A percentile compares a stretch with the other conserved stretches of the same genome.
phyloP scores from a whole-genome alignment of 2,888 invertebrate genomes.

The Mythimna albipuncta region DNA sequence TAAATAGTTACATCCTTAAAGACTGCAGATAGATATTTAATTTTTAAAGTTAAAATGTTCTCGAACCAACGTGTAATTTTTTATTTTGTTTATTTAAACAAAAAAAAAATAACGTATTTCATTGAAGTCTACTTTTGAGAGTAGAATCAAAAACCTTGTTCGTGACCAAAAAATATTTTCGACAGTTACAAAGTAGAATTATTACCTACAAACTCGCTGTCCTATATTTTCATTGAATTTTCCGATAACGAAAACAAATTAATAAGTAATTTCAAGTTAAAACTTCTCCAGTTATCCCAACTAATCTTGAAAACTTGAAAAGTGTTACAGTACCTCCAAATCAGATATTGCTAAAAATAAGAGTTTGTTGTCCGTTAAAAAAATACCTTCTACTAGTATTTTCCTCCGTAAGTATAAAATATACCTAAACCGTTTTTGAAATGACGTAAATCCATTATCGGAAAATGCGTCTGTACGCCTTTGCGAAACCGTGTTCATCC shows the following conservation, averaged over 20 bases:
- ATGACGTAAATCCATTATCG: slow-evolving; percentile 1
- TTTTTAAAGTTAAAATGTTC: too few species aligned
- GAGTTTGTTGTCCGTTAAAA: too few species aligned
- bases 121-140: too few species aligned
- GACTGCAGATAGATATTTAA: too few species aligned
- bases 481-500: slow-evolving; percentile 22
- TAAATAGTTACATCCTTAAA: too few species aligned
- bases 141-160: background rate
- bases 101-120: too few species aligned
- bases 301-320: background rate
- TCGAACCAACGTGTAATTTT: background rate
- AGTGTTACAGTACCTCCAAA: too few species aligned
- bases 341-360: too few species aligned
- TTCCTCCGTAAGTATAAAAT: background rate
- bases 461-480: background rate
- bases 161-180: background rate
- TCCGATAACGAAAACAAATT: background rate
- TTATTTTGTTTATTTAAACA: too few species aligned
- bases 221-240: background rate
- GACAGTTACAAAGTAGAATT: background rate
- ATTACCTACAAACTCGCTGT: background rate
- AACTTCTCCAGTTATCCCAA: background rate
- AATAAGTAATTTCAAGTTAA: background rate
- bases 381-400: too few species aligned
- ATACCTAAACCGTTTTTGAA: background rate